Conservation (phyloP, 1,140 invertebrate genomes). For the Acromyrmex charruanus region DNA sequence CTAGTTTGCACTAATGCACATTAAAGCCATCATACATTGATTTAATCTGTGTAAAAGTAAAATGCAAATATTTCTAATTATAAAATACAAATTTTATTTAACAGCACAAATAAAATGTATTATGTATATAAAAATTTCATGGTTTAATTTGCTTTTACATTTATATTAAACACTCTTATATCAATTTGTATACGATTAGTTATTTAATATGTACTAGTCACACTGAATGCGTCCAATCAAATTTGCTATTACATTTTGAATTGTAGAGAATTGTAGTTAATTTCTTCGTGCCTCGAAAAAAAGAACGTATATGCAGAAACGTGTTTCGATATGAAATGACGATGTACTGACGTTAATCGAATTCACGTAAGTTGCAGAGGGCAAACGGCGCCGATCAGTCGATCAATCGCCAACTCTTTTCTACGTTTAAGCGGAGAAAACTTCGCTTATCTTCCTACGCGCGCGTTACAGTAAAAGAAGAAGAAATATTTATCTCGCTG, state of each 20-base stretch:
- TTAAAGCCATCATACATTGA: no score
- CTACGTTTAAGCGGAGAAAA: slow-evolving; percentile 42
- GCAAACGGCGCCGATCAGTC: slow-evolving; percentile 16
- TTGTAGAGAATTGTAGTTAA: not conserved
- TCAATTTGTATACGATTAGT: no score
- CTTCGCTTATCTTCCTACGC: slow-evolving; percentile 45
- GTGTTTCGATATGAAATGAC: not conserved
- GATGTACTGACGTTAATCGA: not conserved
- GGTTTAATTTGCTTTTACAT: no score
- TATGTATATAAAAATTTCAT: no score
- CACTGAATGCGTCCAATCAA: no score
- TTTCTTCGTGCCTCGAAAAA: not conserved
- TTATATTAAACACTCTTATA: no score
- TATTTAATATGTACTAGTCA: no score
- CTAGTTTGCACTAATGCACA: no score
- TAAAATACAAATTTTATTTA: no score
- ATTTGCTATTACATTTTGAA: not conserved
- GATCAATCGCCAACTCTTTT: slow-evolving; percentile 22
- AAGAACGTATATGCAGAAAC: not conserved
- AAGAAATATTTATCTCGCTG: slow-evolving; percentile 78
- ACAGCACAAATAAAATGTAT: no score
- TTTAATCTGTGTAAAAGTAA: no score
- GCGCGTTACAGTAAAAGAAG: slow-evolving; percentile 37
- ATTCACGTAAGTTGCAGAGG: slow-evolving; percentile 9
- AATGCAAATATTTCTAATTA: no score